Evolutionary conservation across 2,888 invertebrate genomes (phyloP), one percentile per base, ranked within the genome.

Genomic region (Coelopa pilipes): DNA sequence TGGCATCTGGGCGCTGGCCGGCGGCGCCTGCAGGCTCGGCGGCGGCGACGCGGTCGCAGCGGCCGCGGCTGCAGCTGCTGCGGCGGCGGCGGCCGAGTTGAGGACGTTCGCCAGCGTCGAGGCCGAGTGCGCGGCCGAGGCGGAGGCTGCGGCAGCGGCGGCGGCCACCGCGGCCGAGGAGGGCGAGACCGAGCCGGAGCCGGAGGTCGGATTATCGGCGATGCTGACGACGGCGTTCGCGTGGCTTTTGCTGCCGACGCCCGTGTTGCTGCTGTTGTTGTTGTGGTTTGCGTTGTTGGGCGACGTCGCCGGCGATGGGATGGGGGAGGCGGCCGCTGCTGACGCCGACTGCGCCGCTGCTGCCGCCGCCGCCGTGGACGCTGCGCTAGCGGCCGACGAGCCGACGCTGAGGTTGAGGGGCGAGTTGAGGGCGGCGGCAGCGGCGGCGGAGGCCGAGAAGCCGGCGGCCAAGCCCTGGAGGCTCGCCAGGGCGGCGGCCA

Each of bases 351-450:
- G 24, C 17, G 59, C 47, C 17, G 59, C 19, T 34, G 34, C 34
- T 46, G 62, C 15, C 53, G 70, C 46, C n/a, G 66, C 15, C 15
- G 70, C 7, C 13, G 46, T n/a, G 50, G 71, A 21, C 53, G 66
- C 53, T n/a, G 67, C 53, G 34, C 67, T 72, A 12, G 63, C 74
- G 47, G 79, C 80, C 78, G 82, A 81, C 47, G 84, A 84, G 82
- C 92, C 93, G 81, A 95, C 93, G 87, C 94, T 95, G 82, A 95
- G 89, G 88, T 95, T 95, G 81, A 95, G 90, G 49, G 95, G 95
- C 74, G 94, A 93, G 88, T 94, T 93, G 88, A 93, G 93, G 83
- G 93, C 92, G 79, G 89, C 89, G 78, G 89, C 88, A 66, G 84
- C 84, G 77, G 83, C 82, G 67, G 85, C 84, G 77, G 83, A 82